Conservation (phyloP, 2,888 invertebrate genomes). For the Periphyllus acericola region DNA sequence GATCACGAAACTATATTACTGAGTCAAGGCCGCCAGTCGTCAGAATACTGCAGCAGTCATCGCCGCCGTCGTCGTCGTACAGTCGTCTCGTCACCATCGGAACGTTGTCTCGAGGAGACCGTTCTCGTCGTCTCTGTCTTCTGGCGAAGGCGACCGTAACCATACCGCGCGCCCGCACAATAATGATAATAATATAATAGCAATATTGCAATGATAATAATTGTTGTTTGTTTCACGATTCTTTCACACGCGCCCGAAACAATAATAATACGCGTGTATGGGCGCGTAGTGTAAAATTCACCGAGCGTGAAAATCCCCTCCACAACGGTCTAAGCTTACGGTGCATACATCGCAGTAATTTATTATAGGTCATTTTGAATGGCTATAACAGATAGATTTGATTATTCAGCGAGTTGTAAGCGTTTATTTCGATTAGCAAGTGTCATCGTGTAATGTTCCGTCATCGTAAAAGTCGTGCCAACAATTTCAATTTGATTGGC, state of each 20-base stretch:
- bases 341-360: not conserved
- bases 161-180: not conserved
- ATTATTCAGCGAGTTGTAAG: too few relatives aligned
- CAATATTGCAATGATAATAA: conserved; percentile 1
- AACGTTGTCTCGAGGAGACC: too few relatives aligned
- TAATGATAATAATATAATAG: conserved; percentile 26
- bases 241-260: conserved; percentile 39
- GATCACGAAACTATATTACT: conserved; percentile 47
- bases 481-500: not conserved
- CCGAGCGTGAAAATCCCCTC: not conserved
- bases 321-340: not conserved
- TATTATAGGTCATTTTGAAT: conserved; percentile 29
- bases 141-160: not conserved
- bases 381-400: not conserved
- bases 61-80: not conserved
- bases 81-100: too few relatives aligned
- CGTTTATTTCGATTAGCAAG: not conserved
- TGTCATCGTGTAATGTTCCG: not conserved
- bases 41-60: conserved; percentile 16
- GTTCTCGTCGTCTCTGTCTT: not conserved
- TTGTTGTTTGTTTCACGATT: conserved; percentile 31
- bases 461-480: not conserved
- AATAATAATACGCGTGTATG: not conserved
- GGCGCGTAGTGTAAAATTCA: not conserved
- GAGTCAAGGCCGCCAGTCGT: conserved; percentile 48